These are phyloP conservation scores for Nomada ruficornis DNA, from an alignment of 2,888 invertebrate genomes.

Conservation along the genomic window DNA sequence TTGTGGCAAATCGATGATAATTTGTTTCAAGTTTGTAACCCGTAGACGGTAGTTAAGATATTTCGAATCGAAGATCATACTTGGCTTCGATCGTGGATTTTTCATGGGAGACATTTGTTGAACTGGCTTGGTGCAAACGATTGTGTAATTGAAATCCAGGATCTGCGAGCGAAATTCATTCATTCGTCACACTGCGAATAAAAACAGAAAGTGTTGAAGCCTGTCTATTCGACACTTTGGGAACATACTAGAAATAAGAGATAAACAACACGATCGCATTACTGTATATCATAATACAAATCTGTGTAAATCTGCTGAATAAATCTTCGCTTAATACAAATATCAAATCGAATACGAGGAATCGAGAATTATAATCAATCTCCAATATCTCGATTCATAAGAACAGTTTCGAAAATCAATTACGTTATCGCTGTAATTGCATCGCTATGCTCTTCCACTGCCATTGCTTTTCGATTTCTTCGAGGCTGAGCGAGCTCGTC, in stretches of 20 bases:
- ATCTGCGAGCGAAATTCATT: too few relatives aligned
- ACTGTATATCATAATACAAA: too few relatives aligned
- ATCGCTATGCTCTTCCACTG: constrained; percentile 1
- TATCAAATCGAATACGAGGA: too few relatives aligned
- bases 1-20: not conserved
- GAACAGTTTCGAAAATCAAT: not conserved
- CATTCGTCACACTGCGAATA: too few relatives aligned
- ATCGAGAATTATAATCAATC: not conserved
- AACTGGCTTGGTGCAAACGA: too few relatives aligned
- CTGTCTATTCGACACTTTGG: too few relatives aligned
- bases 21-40: not conserved
- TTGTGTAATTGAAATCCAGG: too few relatives aligned
- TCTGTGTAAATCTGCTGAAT: not conserved
- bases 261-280: not conserved
- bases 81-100: too few relatives aligned
- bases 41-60: not conserved
- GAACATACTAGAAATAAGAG: not conserved
- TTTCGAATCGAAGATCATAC: not conserved
- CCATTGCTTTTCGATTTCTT: constrained; percentile 10
- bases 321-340: not conserved
- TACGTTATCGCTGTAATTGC: not conserved
- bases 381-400: not conserved
- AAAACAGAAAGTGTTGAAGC: too few relatives aligned
- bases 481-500: not conserved
- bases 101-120: too few relatives aligned